Evolutionary conservation across 2,888 invertebrate genomes (phyloP), one percentile per base, ranked within the genome.

Genomic region (Trissonchulus sp.): DNA sequence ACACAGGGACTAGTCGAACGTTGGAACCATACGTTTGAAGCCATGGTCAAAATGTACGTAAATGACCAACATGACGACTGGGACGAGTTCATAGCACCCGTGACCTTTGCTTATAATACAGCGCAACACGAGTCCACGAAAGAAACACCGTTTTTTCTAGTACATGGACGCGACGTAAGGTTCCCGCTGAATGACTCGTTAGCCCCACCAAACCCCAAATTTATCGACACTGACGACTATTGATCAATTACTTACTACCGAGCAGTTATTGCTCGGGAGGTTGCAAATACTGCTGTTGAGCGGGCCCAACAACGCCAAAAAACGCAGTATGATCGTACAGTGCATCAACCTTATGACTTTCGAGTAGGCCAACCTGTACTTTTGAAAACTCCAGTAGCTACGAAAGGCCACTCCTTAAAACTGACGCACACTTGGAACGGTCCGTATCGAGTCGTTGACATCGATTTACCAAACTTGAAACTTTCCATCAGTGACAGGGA

Each of bases 1-100:
- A 68, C 74, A 8, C 77, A 79, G 36, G 79, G 78, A 31, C 28
- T 30, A 31, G 76, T 76, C 0, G 79, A 79, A 63, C 30, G 78
- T 23, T 62, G 63, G 1, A 78, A 77, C 72, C 35, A 68, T 2
- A 78, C 78, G 0, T 31, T 78, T 1, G 78, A 79, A 69, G 63
- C 68, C 2, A 63, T 74, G 48, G 65, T 78, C 23, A 2, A 18
- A 37, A 38, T 35, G 33, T 68, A 15, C 36, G 71, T 72, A 18
- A 30, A 73, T 38, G 35, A 75, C 23, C 30, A 48, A 3, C 71
- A 62, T n/a, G 38, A 60, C 8, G 62, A 77, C 48, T 77, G 79
- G 78, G 77, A 79, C 63, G 48, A 76, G 28, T 68, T 75, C 35
- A 62, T 78, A 60, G 74, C 68, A 15, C 2, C 75, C 1, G 63